phyloP scores from a whole-genome alignment of 2,113 vertebrate genomes.

The Oplegnathus fasciatus region DNA sequence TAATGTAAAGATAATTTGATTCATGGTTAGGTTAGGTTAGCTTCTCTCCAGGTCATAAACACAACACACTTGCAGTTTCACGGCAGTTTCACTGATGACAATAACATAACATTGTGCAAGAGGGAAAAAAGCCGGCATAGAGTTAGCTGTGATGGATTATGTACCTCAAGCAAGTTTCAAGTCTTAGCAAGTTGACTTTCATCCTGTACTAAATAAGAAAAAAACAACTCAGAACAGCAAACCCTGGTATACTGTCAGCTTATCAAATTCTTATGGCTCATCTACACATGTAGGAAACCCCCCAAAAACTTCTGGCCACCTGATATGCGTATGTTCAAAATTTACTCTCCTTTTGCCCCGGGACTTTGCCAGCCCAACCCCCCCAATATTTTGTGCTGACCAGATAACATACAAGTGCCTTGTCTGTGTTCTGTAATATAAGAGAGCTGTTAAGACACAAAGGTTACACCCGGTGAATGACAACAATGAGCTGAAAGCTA shows the following conservation, averaged over 20 bases:
- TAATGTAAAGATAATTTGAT: constrained; percentile 25
- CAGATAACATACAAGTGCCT: not conserved
- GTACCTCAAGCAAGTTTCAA: constrained; percentile 48
- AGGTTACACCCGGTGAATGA: not conserved
- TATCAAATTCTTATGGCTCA: constrained; percentile 2
- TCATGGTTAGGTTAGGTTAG: constrained; percentile 11
- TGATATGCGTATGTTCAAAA: not conserved
- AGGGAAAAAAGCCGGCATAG: not conserved
- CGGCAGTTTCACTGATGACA: constrained; percentile 24
- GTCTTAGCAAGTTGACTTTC: constrained; percentile 27
- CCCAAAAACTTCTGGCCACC: not conserved
- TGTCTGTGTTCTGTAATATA: not conserved
- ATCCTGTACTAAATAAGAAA: constrained; percentile 31
- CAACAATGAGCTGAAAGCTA: not conserved
- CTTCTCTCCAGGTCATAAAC: constrained; percentile 29
- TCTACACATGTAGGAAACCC: not conserved
- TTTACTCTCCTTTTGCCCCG: not conserved
- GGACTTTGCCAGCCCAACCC: not conserved
- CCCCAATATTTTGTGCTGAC: not conserved
- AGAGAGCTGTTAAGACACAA: not conserved
- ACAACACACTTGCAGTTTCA: constrained; percentile 12
- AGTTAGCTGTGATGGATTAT: constrained; percentile 46
- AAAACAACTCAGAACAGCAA: constrained; percentile 13
- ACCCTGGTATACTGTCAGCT: constrained; percentile 2
- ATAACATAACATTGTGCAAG: constrained; percentile 1